phyloP scores from a whole-genome alignment of 2,113 vertebrate genomes.

The Parus major region DNA sequence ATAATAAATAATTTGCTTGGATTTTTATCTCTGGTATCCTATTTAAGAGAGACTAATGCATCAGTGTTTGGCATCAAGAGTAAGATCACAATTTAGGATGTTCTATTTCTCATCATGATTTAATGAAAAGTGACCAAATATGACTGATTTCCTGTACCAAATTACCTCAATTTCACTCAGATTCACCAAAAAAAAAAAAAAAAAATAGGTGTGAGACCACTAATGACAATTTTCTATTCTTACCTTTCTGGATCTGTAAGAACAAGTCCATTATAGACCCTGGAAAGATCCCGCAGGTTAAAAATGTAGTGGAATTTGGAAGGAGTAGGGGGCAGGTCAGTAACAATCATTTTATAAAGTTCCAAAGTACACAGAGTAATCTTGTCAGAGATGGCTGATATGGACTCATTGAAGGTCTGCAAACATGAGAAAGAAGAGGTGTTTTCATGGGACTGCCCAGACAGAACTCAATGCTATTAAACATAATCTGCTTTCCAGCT shows the following conservation, averaged over 20 bases:
- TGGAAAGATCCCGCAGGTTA: slow-evolving; percentile 92
- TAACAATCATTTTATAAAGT: slow-evolving; percentile 86
- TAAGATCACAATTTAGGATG: neutral
- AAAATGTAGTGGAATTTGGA: slow-evolving; percentile 99
- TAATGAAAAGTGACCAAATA: neutral
- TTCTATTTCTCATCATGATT: neutral
- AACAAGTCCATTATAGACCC: slow-evolving; percentile 87
- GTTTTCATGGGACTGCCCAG: neutral
- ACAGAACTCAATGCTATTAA: neutral
- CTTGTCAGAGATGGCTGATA: slow-evolving; percentile 78
- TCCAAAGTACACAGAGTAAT: slow-evolving; percentile 87
- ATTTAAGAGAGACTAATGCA: neutral
- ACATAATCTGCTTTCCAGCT: neutral
- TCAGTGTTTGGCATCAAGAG: neutral
- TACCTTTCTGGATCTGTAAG: slow-evolving; percentile 88
- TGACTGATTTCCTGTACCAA: neutral
- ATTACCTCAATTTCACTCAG: neutral
- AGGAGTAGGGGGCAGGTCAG: slow-evolving; percentile 90
- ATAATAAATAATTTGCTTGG: neutral
- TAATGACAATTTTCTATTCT: neutral
- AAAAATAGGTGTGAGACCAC: neutral
- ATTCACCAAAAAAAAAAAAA: neutral
- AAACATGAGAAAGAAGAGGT: neutral
- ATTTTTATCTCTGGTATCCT: neutral
- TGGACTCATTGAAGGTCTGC: slow-evolving; percentile 81